phyloP scores from a whole-genome alignment of 2,113 vertebrate species.

The Gracilinanus agilis region DNA sequence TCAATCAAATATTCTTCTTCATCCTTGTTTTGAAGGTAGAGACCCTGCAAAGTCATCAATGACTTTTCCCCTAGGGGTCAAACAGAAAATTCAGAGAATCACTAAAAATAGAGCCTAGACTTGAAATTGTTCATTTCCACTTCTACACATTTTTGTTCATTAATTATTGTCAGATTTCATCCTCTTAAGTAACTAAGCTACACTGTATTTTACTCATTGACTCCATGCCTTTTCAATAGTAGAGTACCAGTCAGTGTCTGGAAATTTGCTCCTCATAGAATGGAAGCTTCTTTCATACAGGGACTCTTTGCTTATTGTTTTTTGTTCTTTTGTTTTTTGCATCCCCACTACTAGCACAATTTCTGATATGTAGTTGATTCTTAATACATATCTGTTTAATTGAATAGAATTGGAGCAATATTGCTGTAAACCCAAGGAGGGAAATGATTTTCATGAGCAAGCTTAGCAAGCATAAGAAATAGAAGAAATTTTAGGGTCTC shows the following conservation, averaged over 20 bases:
- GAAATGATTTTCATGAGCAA: neutral
- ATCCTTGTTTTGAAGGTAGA: neutral
- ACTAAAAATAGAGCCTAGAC: neutral
- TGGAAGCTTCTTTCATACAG: neutral
- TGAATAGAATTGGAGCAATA: slow-evolving; percentile 17
- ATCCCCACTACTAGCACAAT: neutral
- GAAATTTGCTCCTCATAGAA: neutral
- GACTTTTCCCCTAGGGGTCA: fast-evolving
- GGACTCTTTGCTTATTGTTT: neutral
- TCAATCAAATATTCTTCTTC: neutral
- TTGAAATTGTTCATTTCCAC: neutral
- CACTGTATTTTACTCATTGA: neutral
- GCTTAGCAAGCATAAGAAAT: neutral
- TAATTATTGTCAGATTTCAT: neutral
- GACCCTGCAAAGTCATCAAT: neutral
- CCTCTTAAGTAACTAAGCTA: neutral
- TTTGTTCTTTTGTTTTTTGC: too few species aligned
- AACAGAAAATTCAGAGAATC: neutral
- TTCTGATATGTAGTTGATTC: neutral
- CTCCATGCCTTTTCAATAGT: slow-evolving; percentile 40
- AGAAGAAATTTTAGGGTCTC: neutral
- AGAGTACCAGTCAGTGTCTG: slow-evolving; percentile 17
- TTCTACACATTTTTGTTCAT: neutral
- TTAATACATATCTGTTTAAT: neutral
- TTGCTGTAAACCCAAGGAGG: slow-evolving; percentile 24